Base-by-base conservation (phyloP, 2,888 invertebrate genomes). In the Cyclophora punctaria region DNA sequence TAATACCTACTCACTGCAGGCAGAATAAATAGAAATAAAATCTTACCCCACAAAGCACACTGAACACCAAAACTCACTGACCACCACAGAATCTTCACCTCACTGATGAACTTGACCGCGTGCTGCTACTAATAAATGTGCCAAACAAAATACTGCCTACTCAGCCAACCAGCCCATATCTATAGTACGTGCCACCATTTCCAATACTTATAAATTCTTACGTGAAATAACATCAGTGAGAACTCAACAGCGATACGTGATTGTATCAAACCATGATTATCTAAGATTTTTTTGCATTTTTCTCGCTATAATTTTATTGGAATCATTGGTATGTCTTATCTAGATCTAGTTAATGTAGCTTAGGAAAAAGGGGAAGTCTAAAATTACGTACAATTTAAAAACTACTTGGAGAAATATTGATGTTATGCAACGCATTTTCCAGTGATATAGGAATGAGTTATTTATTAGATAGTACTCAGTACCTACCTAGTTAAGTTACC, bases 161-260 rank as follows among this genome's bases (percentile, higher is more conserved):
- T 57, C 63, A 57, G 64, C 63, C 34, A 43, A 47, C 34, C 33
- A 6, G 4, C 44, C 44, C 52, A 52, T 48, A 45, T 41, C 41
- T 56, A 50, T 41, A 5, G 50, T 55, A 74, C 74, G 74, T 74
- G 74, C 59, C 50, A 48, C 48, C 46, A 55, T 52, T 46, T 44
- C 48, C 43, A 7, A 46, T 35, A 47, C 47, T 48, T 33, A 53
- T 53, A 49, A 55, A 59, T 63, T 56, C 50, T 59, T 62, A 62
- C 60, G 56, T 65, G 62, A 60, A 64, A 52, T 50, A 37, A 37
- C 50, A 48, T 47, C 47, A 53, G 50, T 44, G 45, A 51, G 48
- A 43, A 41, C 40, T 35, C 37, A 5, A 44, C 34, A 5, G 40
- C 33, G 33, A 44, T 51, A 60, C 60, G 60, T 60, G 60, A 48